Conservation (phyloP, 2,797 vertebrate species). For the Choloepus didactylus region DNA sequence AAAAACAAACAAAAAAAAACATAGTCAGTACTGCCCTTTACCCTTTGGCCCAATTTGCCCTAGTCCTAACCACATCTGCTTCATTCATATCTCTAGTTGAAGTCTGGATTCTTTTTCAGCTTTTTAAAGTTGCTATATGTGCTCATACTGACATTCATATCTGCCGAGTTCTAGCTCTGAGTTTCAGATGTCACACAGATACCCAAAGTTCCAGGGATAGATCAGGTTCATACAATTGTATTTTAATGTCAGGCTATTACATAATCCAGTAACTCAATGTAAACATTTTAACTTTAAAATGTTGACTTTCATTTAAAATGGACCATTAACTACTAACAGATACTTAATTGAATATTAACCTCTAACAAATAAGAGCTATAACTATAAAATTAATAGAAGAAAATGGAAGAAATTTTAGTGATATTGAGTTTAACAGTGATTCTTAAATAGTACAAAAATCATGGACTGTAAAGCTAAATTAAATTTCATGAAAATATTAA, state of each 20-base stretch:
- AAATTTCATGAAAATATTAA: neutral
- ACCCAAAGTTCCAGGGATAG: no score
- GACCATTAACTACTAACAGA: neutral
- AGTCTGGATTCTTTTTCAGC: no score
- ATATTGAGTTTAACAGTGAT: neutral
- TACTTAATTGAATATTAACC: neutral
- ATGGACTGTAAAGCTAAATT: neutral
- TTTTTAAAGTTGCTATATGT: no score
- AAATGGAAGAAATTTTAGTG: neutral
- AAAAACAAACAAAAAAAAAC: no score
- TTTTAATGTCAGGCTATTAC: neutral
- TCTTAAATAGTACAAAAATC: neutral
- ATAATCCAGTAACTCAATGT: neutral
- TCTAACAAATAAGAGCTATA: neutral
- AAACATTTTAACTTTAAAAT: neutral
- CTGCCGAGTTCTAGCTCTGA: no score
- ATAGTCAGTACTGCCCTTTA: no score
- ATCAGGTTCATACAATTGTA: no score
- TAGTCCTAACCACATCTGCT: no score
- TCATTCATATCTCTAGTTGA: no score
- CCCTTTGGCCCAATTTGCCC: no score
- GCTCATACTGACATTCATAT: no score
- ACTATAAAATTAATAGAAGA: neutral
- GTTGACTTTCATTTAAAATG: neutral
- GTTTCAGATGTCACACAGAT: no score